A percentile compares a stretch with the other conserved stretches of the same genome.
Conservation (phyloP, 2,888 invertebrate species). For the Idaea aversata region DNA sequence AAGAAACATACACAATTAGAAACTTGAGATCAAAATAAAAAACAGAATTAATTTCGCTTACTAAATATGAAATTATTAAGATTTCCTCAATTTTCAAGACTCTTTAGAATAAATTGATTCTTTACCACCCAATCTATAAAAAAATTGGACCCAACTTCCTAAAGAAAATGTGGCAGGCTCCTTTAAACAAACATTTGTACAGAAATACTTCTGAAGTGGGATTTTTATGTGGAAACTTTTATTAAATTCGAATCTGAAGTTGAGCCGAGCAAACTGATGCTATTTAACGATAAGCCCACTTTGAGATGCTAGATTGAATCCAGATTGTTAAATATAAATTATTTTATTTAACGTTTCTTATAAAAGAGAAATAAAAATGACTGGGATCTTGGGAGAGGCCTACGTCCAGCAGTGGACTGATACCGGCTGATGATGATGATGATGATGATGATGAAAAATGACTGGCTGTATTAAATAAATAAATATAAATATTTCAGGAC, state of each 20-base stretch:
- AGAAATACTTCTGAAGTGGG: slow-evolving; percentile 17
- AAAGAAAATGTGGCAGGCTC: slow-evolving; percentile 3
- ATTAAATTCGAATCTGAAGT: slow-evolving; percentile 20
- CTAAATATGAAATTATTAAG: background rate
- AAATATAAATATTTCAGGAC: too few relatives aligned
- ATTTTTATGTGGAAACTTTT: slow-evolving; percentile 25
- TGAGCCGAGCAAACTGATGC: slow-evolving; percentile 17
- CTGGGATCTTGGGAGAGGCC: too few relatives aligned
- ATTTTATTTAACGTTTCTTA: background rate
- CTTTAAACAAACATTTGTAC: background rate
- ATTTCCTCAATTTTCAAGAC: background rate
- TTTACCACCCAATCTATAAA: background rate
- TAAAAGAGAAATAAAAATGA: too few relatives aligned
- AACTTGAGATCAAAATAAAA: background rate
- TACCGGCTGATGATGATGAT: too few relatives aligned
- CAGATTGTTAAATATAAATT: background rate
- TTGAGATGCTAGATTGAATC: background rate
- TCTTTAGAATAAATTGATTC: background rate
- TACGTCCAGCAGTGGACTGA: too few relatives aligned
- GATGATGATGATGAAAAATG: too few relatives aligned
- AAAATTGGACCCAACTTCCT: background rate
- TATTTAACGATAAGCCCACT: slow-evolving; percentile 21
- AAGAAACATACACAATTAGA: background rate
- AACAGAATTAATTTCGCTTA: background rate
- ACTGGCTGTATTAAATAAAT: too few relatives aligned